Evolutionary conservation across 2,113 vertebrate genomes (phyloP).

Genomic region (Lampris megalopsis): DNA sequence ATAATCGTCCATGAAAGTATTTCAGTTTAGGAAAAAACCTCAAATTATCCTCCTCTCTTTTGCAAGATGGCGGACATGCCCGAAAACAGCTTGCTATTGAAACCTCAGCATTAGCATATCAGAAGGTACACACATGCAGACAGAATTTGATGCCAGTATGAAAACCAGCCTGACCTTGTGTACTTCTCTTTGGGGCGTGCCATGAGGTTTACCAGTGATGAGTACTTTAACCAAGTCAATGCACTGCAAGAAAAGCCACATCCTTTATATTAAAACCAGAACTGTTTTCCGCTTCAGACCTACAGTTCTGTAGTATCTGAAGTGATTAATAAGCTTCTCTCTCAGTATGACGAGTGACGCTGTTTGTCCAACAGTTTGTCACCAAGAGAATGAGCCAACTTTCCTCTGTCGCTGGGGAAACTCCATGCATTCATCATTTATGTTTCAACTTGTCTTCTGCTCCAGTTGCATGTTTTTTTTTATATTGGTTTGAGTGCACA

Average conservation of each 20-base stretch:
- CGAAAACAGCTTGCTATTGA: background rate
- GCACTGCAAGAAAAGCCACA: conserved; percentile 12
- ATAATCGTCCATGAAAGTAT: background rate
- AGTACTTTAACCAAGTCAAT: background rate
- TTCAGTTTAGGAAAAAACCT: too few relatives aligned
- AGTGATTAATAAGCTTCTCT: background rate
- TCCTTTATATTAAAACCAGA: conserved; percentile 40
- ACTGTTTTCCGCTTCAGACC: conserved; percentile 1
- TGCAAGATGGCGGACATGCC: too few relatives aligned
- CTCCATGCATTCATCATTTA: conserved; percentile 27
- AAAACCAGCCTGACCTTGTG: background rate
- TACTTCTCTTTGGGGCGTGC: too few relatives aligned
- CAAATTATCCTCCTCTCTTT: too few relatives aligned
- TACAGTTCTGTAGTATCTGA: background rate
- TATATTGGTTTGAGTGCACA: too few relatives aligned
- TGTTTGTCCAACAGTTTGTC: too few relatives aligned
- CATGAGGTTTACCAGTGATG: background rate
- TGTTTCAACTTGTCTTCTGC: background rate
- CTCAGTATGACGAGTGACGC: background rate
- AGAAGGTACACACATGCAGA: background rate
- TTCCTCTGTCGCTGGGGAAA: conserved; percentile 55
- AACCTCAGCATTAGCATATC: background rate
- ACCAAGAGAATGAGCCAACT: conserved; percentile 14
- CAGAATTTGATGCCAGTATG: background rate
- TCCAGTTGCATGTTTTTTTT: too few relatives aligned